Evolutionary conservation across 1,140 invertebrate species (phyloP).

Genomic region (Heterodera schachtii): DNA sequence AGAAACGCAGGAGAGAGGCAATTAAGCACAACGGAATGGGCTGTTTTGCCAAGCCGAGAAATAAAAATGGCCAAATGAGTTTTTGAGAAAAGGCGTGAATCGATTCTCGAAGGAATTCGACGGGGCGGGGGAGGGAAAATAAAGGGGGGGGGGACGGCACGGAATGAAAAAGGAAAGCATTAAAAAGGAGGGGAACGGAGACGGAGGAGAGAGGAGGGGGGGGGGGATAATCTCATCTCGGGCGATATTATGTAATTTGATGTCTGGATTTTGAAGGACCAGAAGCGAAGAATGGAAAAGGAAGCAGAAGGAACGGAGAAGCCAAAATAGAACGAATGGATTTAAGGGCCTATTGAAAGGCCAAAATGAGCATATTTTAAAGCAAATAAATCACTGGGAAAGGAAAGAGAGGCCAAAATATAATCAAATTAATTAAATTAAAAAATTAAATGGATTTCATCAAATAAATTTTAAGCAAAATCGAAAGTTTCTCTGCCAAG

Average conservation of each 20-base stretch:
- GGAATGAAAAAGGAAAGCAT: background rate
- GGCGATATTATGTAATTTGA: background rate
- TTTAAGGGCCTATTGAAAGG: background rate
- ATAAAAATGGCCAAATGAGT: background rate
- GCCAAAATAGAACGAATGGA: background rate
- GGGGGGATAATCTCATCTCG: background rate
- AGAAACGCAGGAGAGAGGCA: background rate
- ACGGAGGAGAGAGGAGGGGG: too few relatives aligned
- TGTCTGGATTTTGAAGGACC: too few relatives aligned
- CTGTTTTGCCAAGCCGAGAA: background rate
- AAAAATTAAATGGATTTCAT: background rate
- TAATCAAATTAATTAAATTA: too few relatives aligned
- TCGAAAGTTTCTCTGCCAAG: background rate
- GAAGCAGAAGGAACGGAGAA: background rate
- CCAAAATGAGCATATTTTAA: background rate
- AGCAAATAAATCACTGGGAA: background rate
- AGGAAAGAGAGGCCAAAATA: background rate
- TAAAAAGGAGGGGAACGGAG: background rate
- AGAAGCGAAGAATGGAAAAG: background rate
- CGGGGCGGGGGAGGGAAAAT: background rate
- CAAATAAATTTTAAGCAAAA: background rate
- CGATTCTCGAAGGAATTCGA: slow-evolving; percentile 1
- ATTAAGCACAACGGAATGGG: background rate
- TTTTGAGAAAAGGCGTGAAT: background rate
- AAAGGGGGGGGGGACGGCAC: background rate